Evolutionary conservation across 2,797 vertebrate genomes (phyloP), one percentile per base, ranked within the genome.

Genomic region (Enteromius treurensis): DNA sequence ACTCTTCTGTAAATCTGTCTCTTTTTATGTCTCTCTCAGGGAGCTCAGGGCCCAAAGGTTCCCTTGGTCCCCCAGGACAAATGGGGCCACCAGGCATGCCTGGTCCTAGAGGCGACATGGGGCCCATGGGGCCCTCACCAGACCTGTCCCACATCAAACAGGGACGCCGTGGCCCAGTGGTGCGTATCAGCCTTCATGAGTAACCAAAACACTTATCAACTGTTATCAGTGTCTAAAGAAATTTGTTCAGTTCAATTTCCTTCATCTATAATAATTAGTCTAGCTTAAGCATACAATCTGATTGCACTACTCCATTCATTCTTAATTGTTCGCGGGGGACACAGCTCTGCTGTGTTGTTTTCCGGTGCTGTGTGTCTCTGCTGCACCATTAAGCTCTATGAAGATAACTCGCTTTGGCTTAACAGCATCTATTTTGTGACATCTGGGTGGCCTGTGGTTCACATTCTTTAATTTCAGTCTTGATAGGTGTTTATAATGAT

Each of bases 41-140:
- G 55, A 93, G 94, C 73, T 93, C 93, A 68, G 98, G 97, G 92
- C 95, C 95, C 26, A 94, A 96, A 84, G 98, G 97, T 65, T 94
- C 93, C 83, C 90, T 94, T 14, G 97, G 97, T 86, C 91, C 91
- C 76, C 90, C 91, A 17, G 98, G 98, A 23, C 88, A 92, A 70
- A 86, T 92, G 14, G 98, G 98, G 17, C 90, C 93, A 51, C 95
- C 96, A 0, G 98, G 98, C 26, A 93, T 93, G 73, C 95, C 97
- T 0, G 98, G 98, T 55, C 96, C 97, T 0, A 94, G 97, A 70
- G 98, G 98, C 87, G 94, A 97, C 7, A 98, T 99, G 97, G 98
- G 98, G 85, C 98, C 97, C 21, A 95, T 97, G 85, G 98, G 97
- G 34, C 97, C 97, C 6, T 96, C 97, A 83, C 97, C 97, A 68